Conservation (phyloP, 2,113 vertebrate species). For the Sebastes schlegelii region DNA sequence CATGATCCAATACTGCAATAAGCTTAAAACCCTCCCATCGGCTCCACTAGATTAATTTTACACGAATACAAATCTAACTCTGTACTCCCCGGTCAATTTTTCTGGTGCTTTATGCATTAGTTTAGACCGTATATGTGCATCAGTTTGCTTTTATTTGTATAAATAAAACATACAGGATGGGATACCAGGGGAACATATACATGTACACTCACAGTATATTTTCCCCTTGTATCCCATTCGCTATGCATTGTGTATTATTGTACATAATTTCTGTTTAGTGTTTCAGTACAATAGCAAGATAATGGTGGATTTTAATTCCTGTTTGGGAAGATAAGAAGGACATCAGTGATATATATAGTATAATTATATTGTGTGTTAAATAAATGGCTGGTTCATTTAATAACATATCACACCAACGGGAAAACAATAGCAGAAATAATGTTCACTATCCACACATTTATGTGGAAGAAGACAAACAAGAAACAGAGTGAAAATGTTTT, state of each 20-base stretch:
- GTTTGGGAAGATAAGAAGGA: conserved; percentile 37
- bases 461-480: background rate
- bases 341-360: conserved; percentile 33
- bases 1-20: conserved; percentile 65
- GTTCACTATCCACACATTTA: conserved; percentile 19
- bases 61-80: conserved; percentile 55
- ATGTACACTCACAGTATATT: conserved; percentile 5
- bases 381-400: conserved; percentile 39
- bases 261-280: background rate
- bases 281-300: conserved; percentile 19
- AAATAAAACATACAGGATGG: background rate
- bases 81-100: conserved; percentile 23
- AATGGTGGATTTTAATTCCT: conserved; percentile 30
- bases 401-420: conserved; percentile 23
- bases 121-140: background rate
- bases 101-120: background rate
- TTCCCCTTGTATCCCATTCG: background rate
- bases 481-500: background rate
- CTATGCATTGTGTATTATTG: background rate
- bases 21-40: conserved; percentile 61
- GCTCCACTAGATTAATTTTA: conserved; percentile 58
- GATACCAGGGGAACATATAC: no score
- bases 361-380: conserved; percentile 38
- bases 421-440: conserved; percentile 20
- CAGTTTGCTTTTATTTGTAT: conserved; percentile 29